phyloP scores from a whole-genome alignment of 2,888 invertebrate genomes.

The Dione vanillae region DNA sequence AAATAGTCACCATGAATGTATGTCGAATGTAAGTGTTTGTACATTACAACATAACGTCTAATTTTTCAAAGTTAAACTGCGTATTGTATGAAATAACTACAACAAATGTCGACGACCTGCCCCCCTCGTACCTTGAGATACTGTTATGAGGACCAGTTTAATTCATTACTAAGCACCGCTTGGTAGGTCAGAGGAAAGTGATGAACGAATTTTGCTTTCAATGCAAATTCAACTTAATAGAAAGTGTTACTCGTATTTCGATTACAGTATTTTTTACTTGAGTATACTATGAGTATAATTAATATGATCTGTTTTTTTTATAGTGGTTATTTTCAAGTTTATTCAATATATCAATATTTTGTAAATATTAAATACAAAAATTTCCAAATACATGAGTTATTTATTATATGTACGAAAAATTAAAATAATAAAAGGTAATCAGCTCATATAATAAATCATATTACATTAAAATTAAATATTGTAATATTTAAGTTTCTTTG shows the following conservation, averaged over 20 bases:
- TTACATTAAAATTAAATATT: background rate
- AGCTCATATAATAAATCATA: no score
- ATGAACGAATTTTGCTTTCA: constrained; percentile 81
- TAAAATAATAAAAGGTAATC: no score
- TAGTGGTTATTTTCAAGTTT: background rate
- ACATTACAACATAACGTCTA: background rate
- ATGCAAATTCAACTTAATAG: constrained; percentile 67
- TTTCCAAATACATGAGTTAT: no score
- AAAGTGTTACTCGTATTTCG: constrained; percentile 68
- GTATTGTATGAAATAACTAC: constrained; percentile 5
- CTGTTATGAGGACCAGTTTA: constrained; percentile 79
- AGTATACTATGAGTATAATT: background rate
- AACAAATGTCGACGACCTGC: constrained; percentile 53
- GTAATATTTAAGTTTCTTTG: background rate
- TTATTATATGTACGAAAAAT: no score
- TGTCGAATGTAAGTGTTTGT: background rate
- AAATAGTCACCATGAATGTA: background rate
- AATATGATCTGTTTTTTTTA: background rate
- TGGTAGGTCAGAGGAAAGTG: constrained; percentile 80
- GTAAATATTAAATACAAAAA: no score
- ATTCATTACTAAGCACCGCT: constrained; percentile 61
- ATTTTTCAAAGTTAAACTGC: constrained; percentile 2
- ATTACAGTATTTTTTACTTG: constrained; percentile 51
- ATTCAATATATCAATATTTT: no score
- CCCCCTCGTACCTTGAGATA: constrained; percentile 59